These are phyloP conservation scores for Drosophila albomicans DNA, from an alignment of 1,140 invertebrate species.

Conservation along the genomic window DNA sequence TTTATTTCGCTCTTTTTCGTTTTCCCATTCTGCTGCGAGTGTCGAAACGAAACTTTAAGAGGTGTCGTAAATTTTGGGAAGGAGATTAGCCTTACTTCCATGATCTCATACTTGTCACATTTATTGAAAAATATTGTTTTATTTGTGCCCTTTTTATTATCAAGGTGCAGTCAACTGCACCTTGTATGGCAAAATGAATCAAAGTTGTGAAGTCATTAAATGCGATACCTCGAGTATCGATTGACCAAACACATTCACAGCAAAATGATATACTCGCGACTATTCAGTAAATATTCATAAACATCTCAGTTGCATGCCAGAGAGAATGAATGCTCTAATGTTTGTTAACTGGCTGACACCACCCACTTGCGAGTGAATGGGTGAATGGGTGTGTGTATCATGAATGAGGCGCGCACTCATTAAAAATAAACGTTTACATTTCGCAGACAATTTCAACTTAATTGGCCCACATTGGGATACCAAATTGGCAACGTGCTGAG, in stretches of 20 bases:
- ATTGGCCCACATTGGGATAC: conserved; percentile 69
- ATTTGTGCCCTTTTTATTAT: no score
- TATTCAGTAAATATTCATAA: conserved; percentile 2
- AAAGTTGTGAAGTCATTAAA: background rate
- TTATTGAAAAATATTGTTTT: no score
- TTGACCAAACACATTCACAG: conserved; percentile 3
- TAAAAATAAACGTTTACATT: conserved; percentile 72
- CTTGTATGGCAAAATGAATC: no score
- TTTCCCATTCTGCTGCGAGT: no score
- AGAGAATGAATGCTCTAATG: background rate
- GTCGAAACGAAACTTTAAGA: no score
- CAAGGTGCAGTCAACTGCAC: no score
- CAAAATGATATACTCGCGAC: background rate
- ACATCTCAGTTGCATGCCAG: background rate
- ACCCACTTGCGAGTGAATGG: conserved; percentile 18
- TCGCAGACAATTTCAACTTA: conserved; percentile 76
- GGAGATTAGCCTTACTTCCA: no score
- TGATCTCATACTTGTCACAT: no score
- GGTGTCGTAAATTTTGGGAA: no score
- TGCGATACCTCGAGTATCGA: conserved; percentile 13
- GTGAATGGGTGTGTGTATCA: conserved; percentile 4
- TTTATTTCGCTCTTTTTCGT: no score
- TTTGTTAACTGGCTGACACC: conserved; percentile 8
- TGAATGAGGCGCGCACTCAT: conserved; percentile 30
- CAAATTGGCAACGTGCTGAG: conserved; percentile 32